Evolutionary conservation across 2,797 vertebrate genomes (phyloP).

Genomic region (Catamblyrhynchus diadema): DNA sequence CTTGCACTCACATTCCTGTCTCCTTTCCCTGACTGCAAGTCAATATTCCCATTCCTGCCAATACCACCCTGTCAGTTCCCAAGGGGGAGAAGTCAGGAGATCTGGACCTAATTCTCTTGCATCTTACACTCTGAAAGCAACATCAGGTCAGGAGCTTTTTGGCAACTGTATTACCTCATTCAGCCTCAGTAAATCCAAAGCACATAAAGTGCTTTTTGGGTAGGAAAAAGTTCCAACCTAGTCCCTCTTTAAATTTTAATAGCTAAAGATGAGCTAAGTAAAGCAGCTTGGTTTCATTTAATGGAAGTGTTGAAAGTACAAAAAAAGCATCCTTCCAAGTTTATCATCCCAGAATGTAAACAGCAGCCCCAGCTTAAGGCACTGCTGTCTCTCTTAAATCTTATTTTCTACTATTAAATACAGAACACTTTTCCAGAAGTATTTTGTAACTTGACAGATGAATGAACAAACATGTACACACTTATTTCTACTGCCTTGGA

Average conservation of each 20-base stretch:
- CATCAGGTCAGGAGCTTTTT: not conserved
- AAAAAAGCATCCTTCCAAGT: not conserved
- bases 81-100: not conserved
- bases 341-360: not conserved
- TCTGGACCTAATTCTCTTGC: too few species aligned
- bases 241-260: not conserved
- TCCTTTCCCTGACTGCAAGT: too few species aligned
- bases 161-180: not conserved
- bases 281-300: not conserved
- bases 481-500: not conserved
- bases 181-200: not conserved
- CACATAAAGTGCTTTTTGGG: not conserved
- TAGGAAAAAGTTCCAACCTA: not conserved
- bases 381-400: not conserved
- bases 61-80: fast-evolving
- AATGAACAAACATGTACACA: not conserved
- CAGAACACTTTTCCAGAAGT: not conserved
- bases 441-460: not conserved
- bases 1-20: fast-evolving
- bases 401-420: not conserved
- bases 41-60: not conserved
- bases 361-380: not conserved
- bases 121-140: not conserved
- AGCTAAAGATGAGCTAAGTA: not conserved
- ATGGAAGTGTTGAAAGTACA: not conserved